Base-by-base conservation (phyloP, 2,113 vertebrate species). In the Channa argus region DNA sequence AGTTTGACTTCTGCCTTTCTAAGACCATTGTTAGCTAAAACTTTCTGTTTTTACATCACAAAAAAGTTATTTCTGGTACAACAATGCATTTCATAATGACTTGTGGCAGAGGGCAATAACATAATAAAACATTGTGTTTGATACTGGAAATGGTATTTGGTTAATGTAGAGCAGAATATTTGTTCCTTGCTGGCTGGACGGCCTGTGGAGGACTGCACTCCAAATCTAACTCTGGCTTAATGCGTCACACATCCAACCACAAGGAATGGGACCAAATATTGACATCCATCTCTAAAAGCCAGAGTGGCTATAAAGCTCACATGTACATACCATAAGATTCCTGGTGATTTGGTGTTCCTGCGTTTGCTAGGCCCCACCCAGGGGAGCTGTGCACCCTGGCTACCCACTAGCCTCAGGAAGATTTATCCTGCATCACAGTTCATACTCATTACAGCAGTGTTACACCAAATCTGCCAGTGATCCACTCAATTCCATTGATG, bases 221-320 rank as follows among this genome's bases (percentile, higher is more conserved):
- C 69, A 74, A 72, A 84, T 87, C 79, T 72, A 49, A 33, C 75
- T 76, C 62, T 14, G 63, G 58, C 64, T 39, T 71, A 81, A 77
- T 64, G 89, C 63, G 67, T 85, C 83, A 86, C 65, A 79, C 71
- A 53, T 34, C 49, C 36, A 12, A 71, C 81, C 86, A 71, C 87
- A 86, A 78, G 73, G 60, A 89, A 66, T 52, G 49, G 64, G 51
- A 82, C 73, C 76, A 83, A 87, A 90, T 86, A 87, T 86, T 86
- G 81, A 87, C 82, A 80, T 76, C 77, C 63, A 79, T 44, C 56
- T 69, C 61, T 59, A 47, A 63, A 72, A 82, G 66, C 75, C 78
- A 60, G 69, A 64, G 52, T 43, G 43, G 75, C 71, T 71, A 52
- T 72, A 77, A 84, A 82, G 77, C 70, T 38, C 37, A n/a, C 52